Evolutionary conservation across 2,888 invertebrate species (phyloP).

Genomic region (Odontothrips loti): DNA sequence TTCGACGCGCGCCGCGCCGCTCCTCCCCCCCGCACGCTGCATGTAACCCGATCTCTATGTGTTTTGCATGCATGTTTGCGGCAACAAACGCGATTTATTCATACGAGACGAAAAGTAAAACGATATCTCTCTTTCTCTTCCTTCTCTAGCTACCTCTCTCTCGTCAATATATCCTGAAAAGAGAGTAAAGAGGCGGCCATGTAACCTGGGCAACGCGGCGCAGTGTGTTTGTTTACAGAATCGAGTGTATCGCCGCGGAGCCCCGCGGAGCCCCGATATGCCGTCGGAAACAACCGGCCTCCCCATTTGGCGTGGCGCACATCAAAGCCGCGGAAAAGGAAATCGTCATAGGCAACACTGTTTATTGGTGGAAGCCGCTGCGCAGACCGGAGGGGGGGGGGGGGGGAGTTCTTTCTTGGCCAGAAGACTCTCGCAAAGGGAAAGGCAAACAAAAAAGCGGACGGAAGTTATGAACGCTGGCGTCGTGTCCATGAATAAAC

Average conservation of each 20-base stretch:
- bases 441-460: conserved; percentile 1
- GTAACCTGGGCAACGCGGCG: no score
- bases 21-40: no score
- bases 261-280: neutral
- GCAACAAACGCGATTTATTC: no score
- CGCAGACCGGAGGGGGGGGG: neutral
- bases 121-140: neutral
- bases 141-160: neutral
- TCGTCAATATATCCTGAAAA: neutral
- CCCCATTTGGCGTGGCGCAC: neutral
- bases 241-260: neutral
- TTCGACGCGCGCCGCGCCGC: no score
- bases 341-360: conserved; percentile 12
- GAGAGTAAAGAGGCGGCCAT: neutral
- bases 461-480: neutral
- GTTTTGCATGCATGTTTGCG: no score
- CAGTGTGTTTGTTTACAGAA: neutral
- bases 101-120: no score
- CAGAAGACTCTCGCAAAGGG: neutral
- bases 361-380: neutral
- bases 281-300: neutral
- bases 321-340: conserved; percentile 16
- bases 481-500: neutral
- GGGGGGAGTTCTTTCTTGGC: neutral
- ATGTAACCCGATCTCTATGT: no score